These are phyloP conservation scores for Phortica okadai DNA, from an alignment of 2,888 invertebrate genomes.

Conservation along the genomic window DNA sequence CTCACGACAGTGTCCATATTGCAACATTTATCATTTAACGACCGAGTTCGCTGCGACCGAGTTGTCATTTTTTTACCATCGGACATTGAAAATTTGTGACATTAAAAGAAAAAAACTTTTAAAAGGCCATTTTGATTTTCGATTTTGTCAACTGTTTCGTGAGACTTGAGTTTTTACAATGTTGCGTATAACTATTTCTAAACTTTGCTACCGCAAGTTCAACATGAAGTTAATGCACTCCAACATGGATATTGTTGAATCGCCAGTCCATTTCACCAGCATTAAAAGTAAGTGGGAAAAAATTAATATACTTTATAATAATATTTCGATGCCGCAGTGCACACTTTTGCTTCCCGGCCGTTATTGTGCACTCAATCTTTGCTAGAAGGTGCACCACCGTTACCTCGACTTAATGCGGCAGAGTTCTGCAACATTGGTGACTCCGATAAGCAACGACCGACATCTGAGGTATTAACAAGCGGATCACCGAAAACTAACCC, in stretches of 20 bases:
- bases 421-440: not conserved
- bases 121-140: too few species aligned
- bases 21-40: too few species aligned
- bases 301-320: too few species aligned
- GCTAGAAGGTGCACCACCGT: not conserved
- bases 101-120: too few species aligned
- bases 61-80: too few species aligned
- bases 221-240: not conserved
- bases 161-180: not conserved
- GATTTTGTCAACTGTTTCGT: too few species aligned
- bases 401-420: not conserved
- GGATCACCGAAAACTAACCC: too few species aligned
- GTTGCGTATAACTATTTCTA: slow-evolving; percentile 6
- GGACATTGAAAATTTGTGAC: too few species aligned
- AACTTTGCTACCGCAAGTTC: slow-evolving; percentile 4
- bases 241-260: not conserved
- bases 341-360: not conserved
- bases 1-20: too few species aligned
- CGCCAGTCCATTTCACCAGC: not conserved
- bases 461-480: not conserved
- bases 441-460: not conserved
- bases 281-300: not conserved
- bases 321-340: not conserved
- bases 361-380: not conserved
- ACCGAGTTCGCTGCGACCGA: too few species aligned